Conservation (phyloP, 2,797 vertebrate genomes). For the Amblyopsis hoosieri region DNA sequence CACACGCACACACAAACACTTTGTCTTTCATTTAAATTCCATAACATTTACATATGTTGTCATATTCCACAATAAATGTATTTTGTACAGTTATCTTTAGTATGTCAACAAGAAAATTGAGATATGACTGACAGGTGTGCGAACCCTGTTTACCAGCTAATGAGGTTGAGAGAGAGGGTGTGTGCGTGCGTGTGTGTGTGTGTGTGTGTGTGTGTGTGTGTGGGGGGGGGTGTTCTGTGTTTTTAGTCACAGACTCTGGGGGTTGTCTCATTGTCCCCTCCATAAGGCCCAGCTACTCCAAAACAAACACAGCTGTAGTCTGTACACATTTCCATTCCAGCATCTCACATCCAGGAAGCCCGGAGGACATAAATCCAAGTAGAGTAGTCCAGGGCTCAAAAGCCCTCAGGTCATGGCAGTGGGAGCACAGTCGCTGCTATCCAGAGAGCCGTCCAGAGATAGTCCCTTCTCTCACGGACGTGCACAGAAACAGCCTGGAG, state of each 20-base stretch:
- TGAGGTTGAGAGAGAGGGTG: conserved; percentile 33
- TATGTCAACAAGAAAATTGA: conserved; percentile 45
- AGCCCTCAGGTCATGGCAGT: conserved; percentile 31
- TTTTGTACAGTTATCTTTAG: conserved; percentile 41
- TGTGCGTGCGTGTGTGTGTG: conserved; percentile 22
- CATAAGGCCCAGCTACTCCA: conserved; percentile 2
- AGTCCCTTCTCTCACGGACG: conserved; percentile 3
- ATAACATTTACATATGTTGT: conserved; percentile 21
- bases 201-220: conserved; percentile 11
- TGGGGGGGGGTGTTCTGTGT: background rate
- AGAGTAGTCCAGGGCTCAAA: conserved; percentile 29
- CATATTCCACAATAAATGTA: conserved; percentile 53
- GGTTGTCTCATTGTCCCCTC: conserved; percentile 22
- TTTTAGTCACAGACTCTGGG: no score
- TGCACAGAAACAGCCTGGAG: conserved; percentile 10
- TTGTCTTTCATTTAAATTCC: conserved; percentile 22
- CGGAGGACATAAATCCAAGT: conserved; percentile 40
- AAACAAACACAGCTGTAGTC: conserved; percentile 14
- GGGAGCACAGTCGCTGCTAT: conserved; percentile 5
- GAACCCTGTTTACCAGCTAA: conserved; percentile 65
- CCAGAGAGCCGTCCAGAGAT: no score
- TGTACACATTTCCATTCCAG: conserved; percentile 35
- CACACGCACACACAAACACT: background rate
- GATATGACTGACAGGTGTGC: conserved; percentile 39
- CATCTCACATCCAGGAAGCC: conserved; percentile 46